Evolutionary conservation across 2,113 vertebrate species (phyloP).

Genomic region (Odobenus rosmarus): DNA sequence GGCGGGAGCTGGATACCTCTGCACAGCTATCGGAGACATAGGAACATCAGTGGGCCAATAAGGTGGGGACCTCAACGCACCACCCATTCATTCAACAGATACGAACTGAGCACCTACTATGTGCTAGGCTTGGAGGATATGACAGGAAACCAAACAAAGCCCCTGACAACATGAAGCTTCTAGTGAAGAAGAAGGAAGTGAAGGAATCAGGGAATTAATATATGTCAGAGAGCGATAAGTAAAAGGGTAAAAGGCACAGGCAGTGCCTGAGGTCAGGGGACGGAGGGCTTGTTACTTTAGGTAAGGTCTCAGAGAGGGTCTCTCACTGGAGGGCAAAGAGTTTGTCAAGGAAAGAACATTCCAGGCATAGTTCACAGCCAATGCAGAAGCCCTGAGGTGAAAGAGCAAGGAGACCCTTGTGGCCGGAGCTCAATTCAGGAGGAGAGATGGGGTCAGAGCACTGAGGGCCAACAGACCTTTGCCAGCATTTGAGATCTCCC

Average conservation of each 20-base stretch:
- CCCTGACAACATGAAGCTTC: background rate
- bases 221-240: background rate
- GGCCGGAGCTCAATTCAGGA: background rate
- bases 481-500: background rate
- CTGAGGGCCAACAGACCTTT: background rate
- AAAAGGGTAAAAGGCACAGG: background rate
- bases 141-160: background rate
- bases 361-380: background rate
- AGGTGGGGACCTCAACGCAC: background rate
- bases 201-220: background rate
- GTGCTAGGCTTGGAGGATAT: background rate
- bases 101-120: background rate
- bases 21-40: background rate
- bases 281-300: no score
- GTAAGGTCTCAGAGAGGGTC: background rate
- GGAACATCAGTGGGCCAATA: no score
- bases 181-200: background rate
- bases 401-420: background rate
- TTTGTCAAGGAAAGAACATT: background rate
- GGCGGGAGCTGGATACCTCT: rapidly evolving
- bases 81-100: background rate
- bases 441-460: background rate
- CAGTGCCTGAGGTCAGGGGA: background rate
- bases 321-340: background rate
- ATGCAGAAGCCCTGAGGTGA: background rate